Evolutionary conservation across 2,888 invertebrate species (phyloP), one percentile per base, ranked within the genome.

Genomic region (Tinea semifulvella): DNA sequence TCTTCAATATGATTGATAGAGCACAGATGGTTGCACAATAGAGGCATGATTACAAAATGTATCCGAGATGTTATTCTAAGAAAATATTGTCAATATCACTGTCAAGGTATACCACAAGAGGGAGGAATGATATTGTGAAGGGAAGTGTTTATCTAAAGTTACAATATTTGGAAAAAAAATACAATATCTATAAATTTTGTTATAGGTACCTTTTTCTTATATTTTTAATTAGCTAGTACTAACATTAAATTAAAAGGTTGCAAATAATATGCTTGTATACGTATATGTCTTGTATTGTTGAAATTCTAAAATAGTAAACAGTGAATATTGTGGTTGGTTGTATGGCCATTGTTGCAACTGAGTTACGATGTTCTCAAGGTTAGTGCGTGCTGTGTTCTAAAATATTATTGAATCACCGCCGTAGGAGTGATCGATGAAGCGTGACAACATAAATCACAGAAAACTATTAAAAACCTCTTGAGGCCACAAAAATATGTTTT

Each of bases 371-470:
- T 31, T 31, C 14, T 2, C 31, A 31, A 31, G 31, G 13, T 31
- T 13, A 31, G 14, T 31, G n/a, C 2, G 31, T 31, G 14, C 13
- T 13, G 7, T 31, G 2, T 31, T 31, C 31, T 3, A 31, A 31
- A 13, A 31, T 31, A 31, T 31, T 31, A 31, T 31, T 31, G 31
- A 31, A 14, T 14, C 20, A 25, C 3, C 17, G 2, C 16, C 35
- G 58, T 63, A 63, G 76, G 73, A 68, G 73, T 63, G 74, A 72
- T 69, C 60, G 58, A 73, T 67, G 55, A 57, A 63, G 60, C 70
- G 62, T 70, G 63, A 66, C 72, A 60, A 55, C 60, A 66, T 63
- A 67, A 68, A 69, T 70, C 51, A 56, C 55, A 52, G 50, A 52
- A 63, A 59, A 60, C 68, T 64, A 68, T 71, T 68, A 61, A 61